Evolutionary conservation across 2,888 invertebrate species (phyloP), one percentile per base, ranked within the genome.

Genomic region (Opisthograptis luteolata): DNA sequence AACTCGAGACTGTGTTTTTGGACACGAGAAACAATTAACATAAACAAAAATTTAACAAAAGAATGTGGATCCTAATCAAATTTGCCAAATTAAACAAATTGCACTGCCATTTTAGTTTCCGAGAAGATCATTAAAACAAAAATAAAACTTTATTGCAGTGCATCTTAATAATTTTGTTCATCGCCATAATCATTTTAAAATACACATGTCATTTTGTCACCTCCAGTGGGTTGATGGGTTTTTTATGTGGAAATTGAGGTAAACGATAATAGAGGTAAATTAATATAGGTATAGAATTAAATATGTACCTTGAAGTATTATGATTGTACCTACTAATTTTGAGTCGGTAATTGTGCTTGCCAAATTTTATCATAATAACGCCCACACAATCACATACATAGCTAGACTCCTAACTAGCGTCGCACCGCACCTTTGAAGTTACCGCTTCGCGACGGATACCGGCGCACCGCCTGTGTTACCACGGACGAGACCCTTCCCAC

Each of bases 71-170:
- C 20, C 19, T 40, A 35, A 28, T 40, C 15, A 20, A 40, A 40
- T 47, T 32, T 24, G 10, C 32, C 4, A 41, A 41, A 30, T 32
- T 41, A 22, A 14, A 32, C 31, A 42, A 42, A 42, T 42, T 42
- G 42, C 42, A n/a, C 10, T 12, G 19, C 15, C 9, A 42, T n/a
- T 42, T 42, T 32, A 17, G 12, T 4, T 42, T 42, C 31, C 24
- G 25, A 25, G 34, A 42, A 42, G 17, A 25, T 12, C 17, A 34
- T 25, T 25, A 34, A 25, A 5, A n/a, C 10, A 5, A 15, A 20
- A 24, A 32, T 32, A 42, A 25, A 17, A 13, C 9, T 42, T 34
- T 32, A 42, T 42, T 24, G 32, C 20, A 15, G n/a, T 13, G 25
- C 22, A 32, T 15, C 32, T 8, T 17, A 13, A 20, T 42, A 17